Evolutionary conservation across 1,140 invertebrate genomes (phyloP).

Genomic region (Ips typographus): DNA sequence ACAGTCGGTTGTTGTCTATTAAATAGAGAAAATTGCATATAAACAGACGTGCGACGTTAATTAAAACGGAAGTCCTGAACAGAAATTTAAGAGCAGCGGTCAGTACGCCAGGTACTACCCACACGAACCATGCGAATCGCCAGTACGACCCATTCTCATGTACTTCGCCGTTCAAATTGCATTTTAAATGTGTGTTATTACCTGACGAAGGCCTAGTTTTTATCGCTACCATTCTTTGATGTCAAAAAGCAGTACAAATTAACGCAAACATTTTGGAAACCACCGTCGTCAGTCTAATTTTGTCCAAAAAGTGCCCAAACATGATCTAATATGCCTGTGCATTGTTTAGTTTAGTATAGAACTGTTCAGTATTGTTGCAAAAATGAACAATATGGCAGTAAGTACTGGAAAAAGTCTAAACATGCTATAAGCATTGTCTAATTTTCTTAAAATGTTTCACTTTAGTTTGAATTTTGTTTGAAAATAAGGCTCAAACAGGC

Average conservation of each 20-base stretch:
- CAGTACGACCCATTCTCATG: constrained; percentile 28
- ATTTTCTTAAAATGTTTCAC: too few species aligned
- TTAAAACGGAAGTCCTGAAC: constrained; percentile 33
- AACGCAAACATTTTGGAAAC: not conserved
- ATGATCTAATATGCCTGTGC: too few species aligned
- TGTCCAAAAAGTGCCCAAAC: too few species aligned
- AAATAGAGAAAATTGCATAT: too few species aligned
- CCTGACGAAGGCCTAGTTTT: constrained; percentile 21
- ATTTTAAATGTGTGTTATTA: constrained; percentile 35
- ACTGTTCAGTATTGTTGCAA: too few species aligned
- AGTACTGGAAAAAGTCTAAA: too few species aligned
- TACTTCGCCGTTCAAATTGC: constrained; percentile 21
- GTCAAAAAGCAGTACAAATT: not conserved
- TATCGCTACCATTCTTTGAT: not conserved
- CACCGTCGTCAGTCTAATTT: not conserved
- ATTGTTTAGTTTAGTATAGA: too few species aligned
- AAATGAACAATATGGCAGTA: too few species aligned
- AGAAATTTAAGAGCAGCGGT: constrained; percentile 27
- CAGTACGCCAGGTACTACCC: constrained; percentile 21
- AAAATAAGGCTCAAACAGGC: too few species aligned
- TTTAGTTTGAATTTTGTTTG: too few species aligned
- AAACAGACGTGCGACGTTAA: not conserved
- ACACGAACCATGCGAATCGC: constrained; percentile 33
- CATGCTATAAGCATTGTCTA: too few species aligned
- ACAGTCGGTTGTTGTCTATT: too few species aligned